phyloP scores from a whole-genome alignment of 2,888 invertebrate species.

The Thecocarcelia acutangulata region DNA sequence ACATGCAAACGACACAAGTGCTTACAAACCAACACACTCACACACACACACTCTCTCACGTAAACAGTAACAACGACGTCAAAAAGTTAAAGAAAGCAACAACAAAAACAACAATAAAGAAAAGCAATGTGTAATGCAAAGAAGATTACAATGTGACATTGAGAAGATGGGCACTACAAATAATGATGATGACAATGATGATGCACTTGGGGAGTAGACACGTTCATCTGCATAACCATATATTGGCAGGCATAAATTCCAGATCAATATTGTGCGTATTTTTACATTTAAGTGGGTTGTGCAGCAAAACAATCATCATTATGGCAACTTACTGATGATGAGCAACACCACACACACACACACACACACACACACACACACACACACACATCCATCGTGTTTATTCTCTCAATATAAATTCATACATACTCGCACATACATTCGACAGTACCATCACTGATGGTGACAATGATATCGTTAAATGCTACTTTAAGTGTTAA shows the following conservation, averaged over 20 bases:
- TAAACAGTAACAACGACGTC: background rate
- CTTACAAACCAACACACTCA: constrained; percentile 22
- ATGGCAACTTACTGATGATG: constrained; percentile 31
- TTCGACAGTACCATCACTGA: constrained; percentile 51
- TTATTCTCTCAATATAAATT: constrained; percentile 15
- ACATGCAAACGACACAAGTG: constrained; percentile 61
- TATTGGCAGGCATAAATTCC: constrained; percentile 79
- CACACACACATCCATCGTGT: constrained; percentile 40
- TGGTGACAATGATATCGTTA: constrained; percentile 68
- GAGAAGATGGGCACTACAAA: constrained; percentile 64
- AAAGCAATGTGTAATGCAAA: constrained; percentile 29
- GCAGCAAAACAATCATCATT: constrained; percentile 23
- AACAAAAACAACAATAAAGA: background rate
- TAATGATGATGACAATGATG: constrained; percentile 68
- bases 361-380: too few species aligned
- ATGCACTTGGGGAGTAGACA: constrained; percentile 73
- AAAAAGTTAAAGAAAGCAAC: constrained; percentile 1
- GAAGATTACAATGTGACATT: constrained; percentile 66
- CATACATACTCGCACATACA: too few species aligned
- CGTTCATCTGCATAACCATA: constrained; percentile 76
- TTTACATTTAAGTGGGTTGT: constrained; percentile 51
- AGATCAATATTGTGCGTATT: constrained; percentile 63
- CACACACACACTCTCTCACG: too few species aligned
- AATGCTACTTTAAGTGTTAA: constrained; percentile 62
- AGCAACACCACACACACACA: too few species aligned